These are phyloP conservation scores for Sclerurus mexicanus DNA, from an alignment of 2,113 vertebrate genomes.

Conservation along the genomic window DNA sequence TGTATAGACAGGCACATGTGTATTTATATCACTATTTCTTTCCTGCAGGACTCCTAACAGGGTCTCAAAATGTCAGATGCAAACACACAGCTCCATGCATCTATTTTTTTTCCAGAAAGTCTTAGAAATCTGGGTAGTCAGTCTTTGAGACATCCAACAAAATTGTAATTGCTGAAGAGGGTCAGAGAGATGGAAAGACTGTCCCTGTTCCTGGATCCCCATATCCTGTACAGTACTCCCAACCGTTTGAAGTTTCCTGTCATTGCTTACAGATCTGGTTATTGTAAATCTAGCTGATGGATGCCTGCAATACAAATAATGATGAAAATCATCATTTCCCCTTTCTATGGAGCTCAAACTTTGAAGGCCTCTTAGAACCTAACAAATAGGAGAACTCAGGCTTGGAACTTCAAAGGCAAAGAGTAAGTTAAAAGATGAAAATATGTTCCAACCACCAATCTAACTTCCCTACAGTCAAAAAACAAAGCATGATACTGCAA, in stretches of 20 bases:
- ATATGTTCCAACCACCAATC: background rate
- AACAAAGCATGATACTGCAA: background rate
- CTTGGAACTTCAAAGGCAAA: conserved; percentile 16
- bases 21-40: background rate
- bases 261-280: background rate
- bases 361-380: conserved; percentile 1
- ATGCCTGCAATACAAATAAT: background rate
- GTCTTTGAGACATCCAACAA: background rate
- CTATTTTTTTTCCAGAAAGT: background rate
- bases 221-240: background rate
- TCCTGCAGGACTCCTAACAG: background rate
- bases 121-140: background rate
- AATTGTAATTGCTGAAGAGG: background rate
- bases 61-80: background rate
- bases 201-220: background rate
- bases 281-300: background rate
- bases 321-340: background rate
- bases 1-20: background rate
- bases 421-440: conserved; percentile 10
- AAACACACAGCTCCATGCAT: background rate
- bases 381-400: background rate
- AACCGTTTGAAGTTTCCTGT: background rate
- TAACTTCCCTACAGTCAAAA: conserved; percentile 19
- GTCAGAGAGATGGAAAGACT: background rate
- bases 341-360: background rate